Evolutionary conservation across 35 echinoderm and acorn worm species (phyloP), one percentile per base, ranked within the genome.

Genomic region (Patiria miniata): DNA sequence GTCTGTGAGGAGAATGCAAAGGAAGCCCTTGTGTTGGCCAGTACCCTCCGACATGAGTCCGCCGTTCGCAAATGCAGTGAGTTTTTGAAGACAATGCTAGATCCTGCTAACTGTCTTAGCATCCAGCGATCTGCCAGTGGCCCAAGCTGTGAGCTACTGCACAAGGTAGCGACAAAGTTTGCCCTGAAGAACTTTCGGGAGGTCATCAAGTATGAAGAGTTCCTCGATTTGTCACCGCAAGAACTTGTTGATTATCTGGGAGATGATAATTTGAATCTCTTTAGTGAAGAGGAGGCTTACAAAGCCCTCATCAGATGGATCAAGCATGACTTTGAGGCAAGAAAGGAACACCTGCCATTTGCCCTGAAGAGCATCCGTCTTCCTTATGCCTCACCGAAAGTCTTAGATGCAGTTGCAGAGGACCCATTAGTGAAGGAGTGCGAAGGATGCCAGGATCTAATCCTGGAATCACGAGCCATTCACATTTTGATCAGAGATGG

Each of bases 11-110:
- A 99, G 42, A 99, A 99, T 88, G 93, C 96, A 29, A 92, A 76
- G 36, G 96, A 99, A 56, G 86, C 93, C 7, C 83, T 99, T 53
- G 68, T 76, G 39, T 52, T 99, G 15, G 93, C 96, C 7, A 92
- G 93, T 47, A 87, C 59, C 57, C 79, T 99, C 84, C 86, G 90
- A 39, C 96, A 99, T 85, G 77, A 91, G 42, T 91, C 96, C 15
- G 96, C 92, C 40, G 87, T 99, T 39, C 77, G 61, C 37, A 99
- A 99, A 68, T 99, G 96, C 61, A 99, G 92, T 58, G 96, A 99
- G 55, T 99, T 87, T 68, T 83, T 99, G 38, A 92, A 94, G 55
- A 84, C 84, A 55, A 92, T 89, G 80, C 78, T 99, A 19, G 91
- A 91, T 36, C 89, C 93, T 38, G 57, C 90, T 22, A 99, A 94